Evolutionary conservation across 2,797 vertebrate species (phyloP).

Genomic region (Sibirionetta formosa): DNA sequence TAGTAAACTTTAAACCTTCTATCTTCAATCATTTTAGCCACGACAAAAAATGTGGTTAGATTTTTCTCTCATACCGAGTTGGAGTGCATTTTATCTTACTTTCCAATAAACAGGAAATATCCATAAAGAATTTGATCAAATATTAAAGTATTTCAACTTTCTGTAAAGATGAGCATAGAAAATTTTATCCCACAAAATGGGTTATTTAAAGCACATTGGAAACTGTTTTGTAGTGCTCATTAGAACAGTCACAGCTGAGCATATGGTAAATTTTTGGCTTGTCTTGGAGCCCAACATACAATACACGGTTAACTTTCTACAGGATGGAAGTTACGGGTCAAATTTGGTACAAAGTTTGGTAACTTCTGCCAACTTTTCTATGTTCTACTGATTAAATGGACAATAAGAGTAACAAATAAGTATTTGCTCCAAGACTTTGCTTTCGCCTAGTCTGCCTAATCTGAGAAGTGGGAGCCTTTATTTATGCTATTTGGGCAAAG

Average conservation of each 20-base stretch:
- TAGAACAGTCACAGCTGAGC: neutral
- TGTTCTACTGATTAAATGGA: neutral
- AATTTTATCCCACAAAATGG: neutral
- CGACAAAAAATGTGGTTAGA: neutral
- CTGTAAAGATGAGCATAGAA: neutral
- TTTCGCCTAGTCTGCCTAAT: neutral
- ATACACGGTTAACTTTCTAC: neutral
- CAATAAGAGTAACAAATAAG: neutral
- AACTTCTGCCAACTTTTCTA: neutral
- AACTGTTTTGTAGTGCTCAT: neutral
- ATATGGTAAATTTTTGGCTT: neutral
- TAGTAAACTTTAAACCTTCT: neutral
- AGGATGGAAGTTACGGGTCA: neutral
- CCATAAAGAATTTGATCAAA: neutral
- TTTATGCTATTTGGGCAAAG: neutral
- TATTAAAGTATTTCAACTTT: neutral
- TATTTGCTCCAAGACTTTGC: neutral
- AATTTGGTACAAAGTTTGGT: neutral
- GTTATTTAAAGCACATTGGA: neutral
- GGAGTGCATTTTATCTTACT: neutral
- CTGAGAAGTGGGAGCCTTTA: neutral
- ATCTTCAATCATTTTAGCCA: neutral
- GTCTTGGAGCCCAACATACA: neutral
- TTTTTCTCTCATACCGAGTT: neutral
- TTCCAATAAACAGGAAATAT: neutral